Percentiles rank a stretch among this genome's conserved stretches.
Conservation (phyloP, 2,113 vertebrate species). For the Candoia aspera region DNA sequence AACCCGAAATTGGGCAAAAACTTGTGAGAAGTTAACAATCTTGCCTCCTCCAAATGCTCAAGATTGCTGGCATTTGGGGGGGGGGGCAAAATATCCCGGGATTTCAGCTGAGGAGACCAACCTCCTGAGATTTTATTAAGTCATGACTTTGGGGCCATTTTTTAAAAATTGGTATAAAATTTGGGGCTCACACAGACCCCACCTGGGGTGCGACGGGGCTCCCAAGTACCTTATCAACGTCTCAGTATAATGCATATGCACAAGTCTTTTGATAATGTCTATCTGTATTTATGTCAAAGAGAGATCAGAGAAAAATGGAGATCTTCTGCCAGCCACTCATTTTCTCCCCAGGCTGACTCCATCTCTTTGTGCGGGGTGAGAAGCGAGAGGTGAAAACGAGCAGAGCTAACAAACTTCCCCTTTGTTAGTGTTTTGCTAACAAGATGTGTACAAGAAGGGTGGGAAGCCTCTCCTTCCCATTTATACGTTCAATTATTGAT, state of each 20-base stretch:
- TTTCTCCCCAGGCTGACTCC: not conserved
- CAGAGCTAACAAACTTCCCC: conserved; percentile 45
- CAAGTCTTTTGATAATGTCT: not conserved
- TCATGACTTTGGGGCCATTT: no score
- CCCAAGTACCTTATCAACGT: no score
- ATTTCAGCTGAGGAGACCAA: no score
- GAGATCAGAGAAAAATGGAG: not conserved
- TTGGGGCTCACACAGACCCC: no score
- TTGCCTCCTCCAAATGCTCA: no score
- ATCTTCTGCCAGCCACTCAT: not conserved
- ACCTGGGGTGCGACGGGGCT: no score
- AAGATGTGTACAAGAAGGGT: conserved; percentile 70
- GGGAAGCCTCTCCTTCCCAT: conserved; percentile 72
- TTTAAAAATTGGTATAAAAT: no score
- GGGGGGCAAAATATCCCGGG: no score
- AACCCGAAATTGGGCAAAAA: no score
- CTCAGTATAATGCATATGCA: not conserved
- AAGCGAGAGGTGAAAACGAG: conserved; percentile 22
- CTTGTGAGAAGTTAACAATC: no score
- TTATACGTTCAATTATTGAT: conserved; percentile 76
- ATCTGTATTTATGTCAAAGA: not conserved
- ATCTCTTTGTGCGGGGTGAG: not conserved
- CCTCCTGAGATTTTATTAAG: no score
- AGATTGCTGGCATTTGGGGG: no score
- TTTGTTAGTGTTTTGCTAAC: conserved; percentile 69